Evolutionary conservation across 2,113 vertebrate species (phyloP).

Genomic region (Plecturocebus donacophilus): DNA sequence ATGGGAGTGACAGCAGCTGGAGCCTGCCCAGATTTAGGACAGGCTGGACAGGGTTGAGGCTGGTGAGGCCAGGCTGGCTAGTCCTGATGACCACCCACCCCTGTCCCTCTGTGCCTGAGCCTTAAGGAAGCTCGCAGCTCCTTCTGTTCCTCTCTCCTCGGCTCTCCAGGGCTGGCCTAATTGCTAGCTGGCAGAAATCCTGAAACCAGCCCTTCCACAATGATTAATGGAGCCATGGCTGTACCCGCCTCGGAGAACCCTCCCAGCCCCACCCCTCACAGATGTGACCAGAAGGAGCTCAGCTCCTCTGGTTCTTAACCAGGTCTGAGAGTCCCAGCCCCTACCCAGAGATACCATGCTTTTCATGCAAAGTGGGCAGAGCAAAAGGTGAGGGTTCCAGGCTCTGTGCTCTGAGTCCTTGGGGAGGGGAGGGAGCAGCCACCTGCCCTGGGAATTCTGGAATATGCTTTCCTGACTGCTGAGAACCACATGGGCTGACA

Average conservation of each 20-base stretch:
- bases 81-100: not conserved
- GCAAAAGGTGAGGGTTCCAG: not conserved
- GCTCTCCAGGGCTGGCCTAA: not conserved
- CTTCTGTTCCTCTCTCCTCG: not conserved
- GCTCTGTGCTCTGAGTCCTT: not conserved
- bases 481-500: not conserved
- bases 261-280: not conserved
- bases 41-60: fast-evolving
- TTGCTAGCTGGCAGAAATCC: constrained; percentile 21
- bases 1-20: not conserved
- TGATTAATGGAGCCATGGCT: not conserved
- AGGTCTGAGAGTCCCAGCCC: not conserved
- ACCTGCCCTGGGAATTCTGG: not conserved
- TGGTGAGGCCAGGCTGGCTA: fast-evolving
- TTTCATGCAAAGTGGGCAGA: not conserved
- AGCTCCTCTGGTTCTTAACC: not conserved
- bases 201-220: not conserved
- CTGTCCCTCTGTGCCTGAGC: not conserved
- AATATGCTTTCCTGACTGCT: not conserved
- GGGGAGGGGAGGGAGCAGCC: not conserved
- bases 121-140: fast-evolving
- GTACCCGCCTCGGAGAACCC: not conserved
- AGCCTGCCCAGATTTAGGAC: fast-evolving
- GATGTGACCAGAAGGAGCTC: not conserved
- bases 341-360: not conserved